Evolutionary conservation across 2,113 vertebrate genomes (phyloP).

Genomic region (Phylloscopus trochilus): DNA sequence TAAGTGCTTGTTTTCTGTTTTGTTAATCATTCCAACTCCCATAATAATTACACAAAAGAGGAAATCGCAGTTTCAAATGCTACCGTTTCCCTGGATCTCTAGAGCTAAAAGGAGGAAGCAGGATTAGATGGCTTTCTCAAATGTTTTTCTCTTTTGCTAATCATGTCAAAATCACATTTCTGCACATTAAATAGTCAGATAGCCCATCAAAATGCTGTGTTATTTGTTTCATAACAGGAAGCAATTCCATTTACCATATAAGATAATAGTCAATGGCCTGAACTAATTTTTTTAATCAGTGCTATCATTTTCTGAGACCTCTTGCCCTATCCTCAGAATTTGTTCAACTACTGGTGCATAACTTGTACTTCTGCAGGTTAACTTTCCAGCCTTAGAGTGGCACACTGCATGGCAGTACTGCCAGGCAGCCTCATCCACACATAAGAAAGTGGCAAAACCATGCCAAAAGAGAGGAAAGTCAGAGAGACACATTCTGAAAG

Average conservation of each 20-base stretch:
- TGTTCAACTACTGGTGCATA: not conserved
- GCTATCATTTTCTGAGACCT: not conserved
- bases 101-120: constrained; percentile 43
- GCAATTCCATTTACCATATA: not conserved
- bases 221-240: constrained; percentile 47
- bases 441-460: fast-evolving
- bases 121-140: constrained; percentile 55
- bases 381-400: not conserved
- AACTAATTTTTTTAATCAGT: not conserved
- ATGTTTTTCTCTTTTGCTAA: constrained; percentile 27
- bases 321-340: not conserved
- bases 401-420: not conserved
- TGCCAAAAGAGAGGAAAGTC: not conserved
- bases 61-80: constrained; percentile 50
- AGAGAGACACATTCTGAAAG: not conserved
- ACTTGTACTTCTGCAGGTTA: not conserved
- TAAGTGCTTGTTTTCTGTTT: constrained; percentile 59
- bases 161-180: constrained; percentile 50
- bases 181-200: not conserved
- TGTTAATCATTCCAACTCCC: constrained; percentile 45
- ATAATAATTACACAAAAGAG: constrained; percentile 40
- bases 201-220: not conserved
- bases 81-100: constrained; percentile 38
- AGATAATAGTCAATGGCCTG: not conserved
- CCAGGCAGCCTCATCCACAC: not conserved